Conservation (phyloP, 2,797 vertebrate genomes). For the Xenops minutus region DNA sequence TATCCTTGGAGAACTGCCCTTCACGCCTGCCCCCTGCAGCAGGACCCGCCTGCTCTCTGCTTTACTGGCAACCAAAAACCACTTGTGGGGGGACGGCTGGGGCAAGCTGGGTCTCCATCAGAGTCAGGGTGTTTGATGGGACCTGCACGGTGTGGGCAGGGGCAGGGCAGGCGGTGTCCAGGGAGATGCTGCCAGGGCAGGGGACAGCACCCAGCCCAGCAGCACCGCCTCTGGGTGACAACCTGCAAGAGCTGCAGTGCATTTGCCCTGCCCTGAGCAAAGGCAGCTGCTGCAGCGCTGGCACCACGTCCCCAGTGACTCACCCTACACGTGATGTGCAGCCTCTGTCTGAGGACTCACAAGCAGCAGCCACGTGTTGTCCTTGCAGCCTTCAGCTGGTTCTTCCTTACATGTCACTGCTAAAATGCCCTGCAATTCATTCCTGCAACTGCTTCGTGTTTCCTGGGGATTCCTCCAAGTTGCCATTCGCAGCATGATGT, state of each 20-base stretch:
- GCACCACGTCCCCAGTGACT: rapidly evolving
- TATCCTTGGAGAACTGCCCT: neutral
- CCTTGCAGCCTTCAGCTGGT: neutral
- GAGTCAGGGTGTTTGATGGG: neutral
- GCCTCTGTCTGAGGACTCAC: neutral
- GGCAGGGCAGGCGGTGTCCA: too few species aligned
- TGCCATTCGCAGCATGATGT: neutral
- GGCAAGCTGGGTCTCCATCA: rapidly evolving
- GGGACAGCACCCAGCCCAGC: neutral
- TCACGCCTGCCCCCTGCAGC: neutral
- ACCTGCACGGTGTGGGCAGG: rapidly evolving
- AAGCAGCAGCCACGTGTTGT: neutral
- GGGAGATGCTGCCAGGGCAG: neutral
- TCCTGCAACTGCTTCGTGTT: neutral
- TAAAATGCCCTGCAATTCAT: neutral
- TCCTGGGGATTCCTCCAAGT: neutral
- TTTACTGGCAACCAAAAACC: neutral
- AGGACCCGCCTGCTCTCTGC: neutral
- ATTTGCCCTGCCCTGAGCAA: rapidly evolving
- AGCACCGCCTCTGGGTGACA: neutral
- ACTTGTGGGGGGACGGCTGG: neutral
- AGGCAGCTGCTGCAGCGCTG: neutral
- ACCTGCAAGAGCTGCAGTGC: rapidly evolving
- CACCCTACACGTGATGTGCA: neutral
- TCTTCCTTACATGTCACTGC: neutral